phyloP scores from a whole-genome alignment of 2,113 vertebrate species.

The Rhinogobius similis region DNA sequence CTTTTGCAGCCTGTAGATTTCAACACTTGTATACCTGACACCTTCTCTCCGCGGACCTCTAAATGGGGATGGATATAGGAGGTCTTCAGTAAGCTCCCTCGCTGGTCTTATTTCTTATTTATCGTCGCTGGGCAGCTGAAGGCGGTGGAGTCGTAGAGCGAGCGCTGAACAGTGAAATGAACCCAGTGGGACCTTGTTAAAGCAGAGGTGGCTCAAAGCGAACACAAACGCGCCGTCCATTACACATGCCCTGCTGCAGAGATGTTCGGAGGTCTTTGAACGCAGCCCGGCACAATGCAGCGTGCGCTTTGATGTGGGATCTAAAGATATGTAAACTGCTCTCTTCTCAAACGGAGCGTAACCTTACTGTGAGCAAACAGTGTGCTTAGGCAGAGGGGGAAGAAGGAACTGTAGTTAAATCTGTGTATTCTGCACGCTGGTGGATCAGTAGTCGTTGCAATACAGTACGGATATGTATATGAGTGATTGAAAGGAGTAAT shows the following conservation, averaged over 20 bases:
- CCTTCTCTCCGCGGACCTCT: neutral
- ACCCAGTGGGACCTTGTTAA: conserved; percentile 43
- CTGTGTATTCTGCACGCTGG: neutral
- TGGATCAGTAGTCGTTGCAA: neutral
- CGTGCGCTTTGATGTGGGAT: conserved; percentile 4
- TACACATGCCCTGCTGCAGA: conserved; percentile 37
- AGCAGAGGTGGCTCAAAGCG: conserved; percentile 30
- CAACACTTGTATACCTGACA: neutral
- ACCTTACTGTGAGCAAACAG: conserved; percentile 3
- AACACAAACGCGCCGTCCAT: conserved; percentile 32
- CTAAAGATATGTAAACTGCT: neutral
- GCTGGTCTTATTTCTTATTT: conserved; percentile 7
- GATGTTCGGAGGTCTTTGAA: conserved; percentile 6
- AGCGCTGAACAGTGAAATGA: conserved; percentile 39
- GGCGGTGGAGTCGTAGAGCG: neutral
- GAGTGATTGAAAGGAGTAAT: too few species aligned
- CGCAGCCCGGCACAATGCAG: neutral
- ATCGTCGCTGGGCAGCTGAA: conserved; percentile 18
- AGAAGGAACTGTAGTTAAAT: neutral
- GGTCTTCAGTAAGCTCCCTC: neutral
- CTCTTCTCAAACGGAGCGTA: conserved; percentile 6
- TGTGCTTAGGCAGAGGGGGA: neutral
- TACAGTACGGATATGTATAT: too few species aligned
- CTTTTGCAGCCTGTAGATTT: neutral
- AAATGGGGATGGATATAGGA: neutral